Evolutionary conservation across 2,113 vertebrate species (phyloP).

Genomic region (Bostrychus sinensis): DNA sequence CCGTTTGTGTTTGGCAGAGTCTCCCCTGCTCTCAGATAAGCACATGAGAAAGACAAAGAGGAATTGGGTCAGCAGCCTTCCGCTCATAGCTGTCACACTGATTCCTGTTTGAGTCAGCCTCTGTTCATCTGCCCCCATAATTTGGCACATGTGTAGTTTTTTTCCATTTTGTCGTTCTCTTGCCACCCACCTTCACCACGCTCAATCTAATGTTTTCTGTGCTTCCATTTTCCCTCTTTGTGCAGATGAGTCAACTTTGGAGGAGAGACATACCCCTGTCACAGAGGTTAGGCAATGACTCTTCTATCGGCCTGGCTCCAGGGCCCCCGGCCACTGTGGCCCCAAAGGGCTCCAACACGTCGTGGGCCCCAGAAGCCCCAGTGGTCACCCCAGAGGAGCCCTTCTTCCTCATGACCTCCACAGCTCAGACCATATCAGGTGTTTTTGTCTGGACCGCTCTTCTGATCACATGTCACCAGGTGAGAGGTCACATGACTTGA

Average conservation of each 20-base stretch:
- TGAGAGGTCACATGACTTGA: conserved; percentile 71
- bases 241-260: conserved; percentile 74
- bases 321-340: conserved; percentile 62
- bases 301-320: conserved; percentile 56
- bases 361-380: conserved; percentile 81
- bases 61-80: conserved; percentile 63
- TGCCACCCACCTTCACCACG: conserved; percentile 35
- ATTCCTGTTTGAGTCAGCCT: conserved; percentile 39
- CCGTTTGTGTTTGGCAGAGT: conserved; percentile 11
- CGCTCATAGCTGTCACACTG: conserved; percentile 42
- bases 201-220: conserved; percentile 14
- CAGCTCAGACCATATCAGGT: conserved; percentile 91
- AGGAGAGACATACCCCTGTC: conserved; percentile 63
- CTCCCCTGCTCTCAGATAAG: conserved; percentile 16
- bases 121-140: conserved; percentile 3
- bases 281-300: conserved; percentile 64
- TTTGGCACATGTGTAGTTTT: conserved; percentile 27
- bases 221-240: conserved; percentile 13
- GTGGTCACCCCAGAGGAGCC: conserved; percentile 85
- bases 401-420: conserved; percentile 93
- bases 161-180: conserved; percentile 5
- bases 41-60: conserved; percentile 18
- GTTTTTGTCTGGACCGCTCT: conserved; percentile 97
- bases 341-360: conserved; percentile 77
- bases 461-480: conserved; percentile 96